Evolutionary conservation across 2,797 vertebrate genomes (phyloP).

Genomic region (Pantherophis vulpinus): DNA sequence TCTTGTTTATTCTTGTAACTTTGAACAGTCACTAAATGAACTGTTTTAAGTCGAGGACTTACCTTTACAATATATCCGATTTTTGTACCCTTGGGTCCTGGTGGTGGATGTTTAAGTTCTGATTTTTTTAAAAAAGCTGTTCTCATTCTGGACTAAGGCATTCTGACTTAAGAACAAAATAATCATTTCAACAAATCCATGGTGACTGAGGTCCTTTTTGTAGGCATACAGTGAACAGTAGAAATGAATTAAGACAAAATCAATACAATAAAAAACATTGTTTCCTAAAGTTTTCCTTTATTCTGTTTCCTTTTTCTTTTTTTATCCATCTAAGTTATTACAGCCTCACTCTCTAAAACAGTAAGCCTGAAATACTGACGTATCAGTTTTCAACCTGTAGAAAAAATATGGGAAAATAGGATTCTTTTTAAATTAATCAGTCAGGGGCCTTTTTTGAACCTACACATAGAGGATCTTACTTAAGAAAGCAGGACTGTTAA

Average conservation of each 20-base stretch:
- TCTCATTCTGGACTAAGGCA: neutral
- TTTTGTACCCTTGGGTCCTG: neutral
- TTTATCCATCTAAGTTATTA: neutral
- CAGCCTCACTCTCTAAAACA: neutral
- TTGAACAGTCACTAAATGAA: too few species aligned
- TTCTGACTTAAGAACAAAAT: neutral
- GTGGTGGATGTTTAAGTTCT: neutral
- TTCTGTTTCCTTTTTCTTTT: too few species aligned
- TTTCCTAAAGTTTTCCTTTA: neutral
- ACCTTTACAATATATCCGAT: neutral
- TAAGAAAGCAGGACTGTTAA: neutral
- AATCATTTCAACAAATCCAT: neutral
- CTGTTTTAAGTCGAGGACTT: too few species aligned
- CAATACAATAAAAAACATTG: neutral
- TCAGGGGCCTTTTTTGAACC: too few species aligned
- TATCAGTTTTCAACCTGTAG: neutral
- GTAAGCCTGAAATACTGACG: neutral
- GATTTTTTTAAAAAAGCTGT: neutral
- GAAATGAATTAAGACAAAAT: neutral
- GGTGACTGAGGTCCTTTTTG: neutral
- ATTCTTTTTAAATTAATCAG: neutral
- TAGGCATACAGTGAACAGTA: too few species aligned
- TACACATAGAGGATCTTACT: neutral
- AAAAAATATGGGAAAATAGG: neutral
- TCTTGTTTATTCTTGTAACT: too few species aligned